These are phyloP conservation scores for Riparia riparia DNA, from an alignment of 2,113 vertebrate species.

Conservation along the genomic window DNA sequence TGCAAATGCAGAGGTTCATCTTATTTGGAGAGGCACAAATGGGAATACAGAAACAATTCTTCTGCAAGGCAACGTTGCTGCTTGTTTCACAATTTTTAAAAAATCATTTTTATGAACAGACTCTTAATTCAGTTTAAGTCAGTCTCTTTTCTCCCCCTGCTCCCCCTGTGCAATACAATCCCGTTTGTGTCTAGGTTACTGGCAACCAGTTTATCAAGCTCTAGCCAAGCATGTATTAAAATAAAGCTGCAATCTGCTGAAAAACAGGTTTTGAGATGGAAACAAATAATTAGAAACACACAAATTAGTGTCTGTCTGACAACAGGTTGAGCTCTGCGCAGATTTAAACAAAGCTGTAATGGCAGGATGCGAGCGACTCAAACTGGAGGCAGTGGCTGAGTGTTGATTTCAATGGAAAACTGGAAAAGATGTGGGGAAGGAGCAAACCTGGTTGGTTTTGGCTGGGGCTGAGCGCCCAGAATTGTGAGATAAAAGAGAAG, in stretches of 20 bases:
- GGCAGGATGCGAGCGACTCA: neutral
- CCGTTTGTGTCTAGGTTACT: conserved; percentile 46
- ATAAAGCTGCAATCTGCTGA: conserved; percentile 57
- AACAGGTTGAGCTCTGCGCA: conserved; percentile 37
- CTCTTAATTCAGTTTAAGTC: conserved; percentile 25
- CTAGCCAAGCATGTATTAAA: conserved; percentile 49
- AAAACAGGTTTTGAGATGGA: conserved; percentile 65
- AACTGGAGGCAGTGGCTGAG: neutral
- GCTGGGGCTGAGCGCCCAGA: neutral
- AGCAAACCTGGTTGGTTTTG: neutral
- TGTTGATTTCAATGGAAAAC: neutral
- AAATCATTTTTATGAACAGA: neutral
- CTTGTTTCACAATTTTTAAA: neutral
- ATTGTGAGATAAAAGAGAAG: neutral
- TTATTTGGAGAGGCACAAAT: neutral
- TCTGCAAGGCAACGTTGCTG: neutral
- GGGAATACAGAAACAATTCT: neutral
- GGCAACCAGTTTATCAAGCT: conserved; percentile 18
- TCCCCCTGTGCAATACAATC: neutral
- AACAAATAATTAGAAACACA: conserved; percentile 67
- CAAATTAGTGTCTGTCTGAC: conserved; percentile 60
- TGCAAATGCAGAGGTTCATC: neutral
- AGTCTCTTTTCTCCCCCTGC: neutral
- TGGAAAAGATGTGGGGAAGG: neutral
- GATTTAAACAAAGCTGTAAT: conserved; percentile 48